These are phyloP conservation scores for Sebastes paucispinis DNA, from an alignment of 2,797 vertebrate species.

Conservation along the genomic window DNA sequence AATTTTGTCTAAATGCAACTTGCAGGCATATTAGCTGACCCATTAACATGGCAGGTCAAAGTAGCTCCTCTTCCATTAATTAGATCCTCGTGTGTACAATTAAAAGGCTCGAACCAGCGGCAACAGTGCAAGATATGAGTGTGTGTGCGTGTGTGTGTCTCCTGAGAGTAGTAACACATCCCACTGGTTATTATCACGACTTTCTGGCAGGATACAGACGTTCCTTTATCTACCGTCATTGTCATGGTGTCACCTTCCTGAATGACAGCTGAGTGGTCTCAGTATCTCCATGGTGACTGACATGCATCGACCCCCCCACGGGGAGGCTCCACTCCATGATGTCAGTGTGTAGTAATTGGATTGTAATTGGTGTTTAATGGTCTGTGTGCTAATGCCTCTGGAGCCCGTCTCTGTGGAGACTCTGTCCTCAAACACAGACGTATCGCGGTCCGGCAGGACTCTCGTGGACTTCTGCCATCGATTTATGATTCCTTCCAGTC, in stretches of 20 bases:
- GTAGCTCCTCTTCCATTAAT: slow-evolving; percentile 47
- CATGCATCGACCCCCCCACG: slow-evolving; percentile 22
- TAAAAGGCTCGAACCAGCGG: slow-evolving; percentile 31
- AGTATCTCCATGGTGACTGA: slow-evolving; percentile 43
- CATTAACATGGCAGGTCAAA: slow-evolving; percentile 42
- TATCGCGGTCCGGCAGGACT: slow-evolving; percentile 13
- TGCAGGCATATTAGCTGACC: slow-evolving; percentile 1
- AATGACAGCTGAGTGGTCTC: not conserved
- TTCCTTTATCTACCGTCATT: not conserved
- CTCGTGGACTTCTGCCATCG: slow-evolving; percentile 46
- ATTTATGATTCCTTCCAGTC: slow-evolving; percentile 55
- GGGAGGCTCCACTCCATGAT: slow-evolving; percentile 33
- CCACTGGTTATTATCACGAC: not conserved
- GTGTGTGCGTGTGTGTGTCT: not conserved
- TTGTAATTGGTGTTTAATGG: slow-evolving; percentile 70
- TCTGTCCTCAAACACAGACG: slow-evolving; percentile 31
- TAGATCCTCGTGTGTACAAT: slow-evolving; percentile 63
- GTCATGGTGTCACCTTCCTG: slow-evolving; percentile 14
- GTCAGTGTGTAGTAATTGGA: slow-evolving; percentile 62
- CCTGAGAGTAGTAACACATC: not conserved
- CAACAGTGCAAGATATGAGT: slow-evolving; percentile 11
- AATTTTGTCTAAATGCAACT: slow-evolving; percentile 15
- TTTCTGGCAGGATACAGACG: not conserved
- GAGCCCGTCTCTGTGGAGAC: slow-evolving; percentile 36
- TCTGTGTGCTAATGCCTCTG: slow-evolving; percentile 31